These are phyloP conservation scores for Machaerirhynchus nigripectus DNA, from an alignment of 2,113 vertebrate genomes.

Conservation along the genomic window DNA sequence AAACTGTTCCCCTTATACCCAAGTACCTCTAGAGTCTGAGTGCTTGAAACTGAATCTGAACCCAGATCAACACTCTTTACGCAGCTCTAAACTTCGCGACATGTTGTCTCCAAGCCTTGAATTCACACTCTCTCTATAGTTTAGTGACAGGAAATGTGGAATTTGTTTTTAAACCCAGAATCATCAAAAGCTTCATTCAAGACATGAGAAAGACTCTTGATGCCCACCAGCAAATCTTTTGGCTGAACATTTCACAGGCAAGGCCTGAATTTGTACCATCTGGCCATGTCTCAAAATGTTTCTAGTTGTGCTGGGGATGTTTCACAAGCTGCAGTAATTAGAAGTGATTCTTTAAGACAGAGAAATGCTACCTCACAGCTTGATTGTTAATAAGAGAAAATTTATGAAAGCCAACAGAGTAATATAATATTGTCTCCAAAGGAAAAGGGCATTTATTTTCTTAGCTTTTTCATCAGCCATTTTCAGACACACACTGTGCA, in stretches of 20 bases:
- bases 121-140: not conserved
- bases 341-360: not conserved
- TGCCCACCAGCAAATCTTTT: not conserved
- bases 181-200: not conserved
- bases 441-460: not conserved
- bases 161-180: not conserved
- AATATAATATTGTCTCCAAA: constrained; percentile 13
- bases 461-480: constrained; percentile 33
- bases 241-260: not conserved
- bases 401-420: not conserved
- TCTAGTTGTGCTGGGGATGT: not conserved
- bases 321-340: not conserved
- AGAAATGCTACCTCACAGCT: constrained; percentile 2
- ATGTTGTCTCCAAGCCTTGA: not conserved
- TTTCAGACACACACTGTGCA: not conserved
- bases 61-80: not conserved
- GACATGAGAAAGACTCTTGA: not conserved
- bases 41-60: not conserved
- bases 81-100: not conserved
- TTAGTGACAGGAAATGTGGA: not conserved
- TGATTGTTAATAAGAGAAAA: constrained; percentile 22
- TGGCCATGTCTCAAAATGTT: not conserved
- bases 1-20: not conserved
- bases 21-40: not conserved
- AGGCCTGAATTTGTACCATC: not conserved